phyloP scores from a whole-genome alignment of 2,797 vertebrate species.

The Pipistrellus kuhlii region DNA sequence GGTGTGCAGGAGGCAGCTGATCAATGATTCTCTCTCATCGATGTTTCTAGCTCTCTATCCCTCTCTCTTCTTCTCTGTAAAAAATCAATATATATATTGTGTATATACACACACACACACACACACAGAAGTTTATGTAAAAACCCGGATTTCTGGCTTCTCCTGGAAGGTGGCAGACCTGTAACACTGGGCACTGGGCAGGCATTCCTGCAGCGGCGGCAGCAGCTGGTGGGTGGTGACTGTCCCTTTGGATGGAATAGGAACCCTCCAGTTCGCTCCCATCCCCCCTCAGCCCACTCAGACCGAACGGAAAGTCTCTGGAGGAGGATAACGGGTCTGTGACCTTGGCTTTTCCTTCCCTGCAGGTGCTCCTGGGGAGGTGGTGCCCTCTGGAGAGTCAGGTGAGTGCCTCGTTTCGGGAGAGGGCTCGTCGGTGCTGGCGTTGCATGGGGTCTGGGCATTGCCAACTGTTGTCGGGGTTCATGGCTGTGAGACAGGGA shows the following conservation, averaged over 20 bases:
- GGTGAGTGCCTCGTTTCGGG: constrained; percentile 57
- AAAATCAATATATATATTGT: no score
- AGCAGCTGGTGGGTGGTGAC: no score
- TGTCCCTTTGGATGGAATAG: background rate
- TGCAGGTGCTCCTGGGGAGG: constrained; percentile 61
- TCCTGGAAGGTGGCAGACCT: background rate
- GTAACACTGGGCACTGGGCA: background rate
- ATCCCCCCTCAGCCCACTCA: background rate
- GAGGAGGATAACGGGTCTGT: background rate
- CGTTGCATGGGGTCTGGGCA: background rate
- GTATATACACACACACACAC: no score
- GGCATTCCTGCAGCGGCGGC: rapidly evolving
- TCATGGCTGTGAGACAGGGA: background rate
- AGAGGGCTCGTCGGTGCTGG: rapidly evolving
- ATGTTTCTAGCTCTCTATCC: no score
- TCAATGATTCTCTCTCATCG: no score
- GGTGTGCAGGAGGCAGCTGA: no score
- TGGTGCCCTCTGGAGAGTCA: constrained; percentile 60
- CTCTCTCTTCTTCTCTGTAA: no score
- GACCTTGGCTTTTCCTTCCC: constrained; percentile 18
- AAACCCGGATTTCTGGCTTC: background rate
- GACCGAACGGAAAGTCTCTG: background rate
- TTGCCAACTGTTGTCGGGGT: background rate
- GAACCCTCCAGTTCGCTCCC: background rate
- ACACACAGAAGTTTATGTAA: background rate